A percentile compares a stretch with the other conserved stretches of the same genome.
Conservation (phyloP, 2,113 vertebrate species). For the Microtus richardsoni region DNA sequence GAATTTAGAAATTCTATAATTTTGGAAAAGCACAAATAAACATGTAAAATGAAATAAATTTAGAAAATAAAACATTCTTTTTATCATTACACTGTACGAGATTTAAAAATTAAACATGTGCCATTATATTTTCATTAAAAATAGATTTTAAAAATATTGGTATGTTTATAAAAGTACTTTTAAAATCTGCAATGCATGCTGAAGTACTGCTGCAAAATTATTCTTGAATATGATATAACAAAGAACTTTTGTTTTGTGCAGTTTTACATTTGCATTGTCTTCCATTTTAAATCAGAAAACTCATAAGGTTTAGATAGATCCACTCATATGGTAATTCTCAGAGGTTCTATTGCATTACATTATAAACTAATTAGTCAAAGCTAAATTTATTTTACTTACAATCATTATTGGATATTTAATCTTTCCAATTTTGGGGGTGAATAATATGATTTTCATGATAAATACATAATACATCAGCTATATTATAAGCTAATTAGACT, state of each 20-base stretch:
- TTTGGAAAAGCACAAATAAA: slow-evolving; percentile 15
- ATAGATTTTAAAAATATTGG: background rate
- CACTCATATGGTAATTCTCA: slow-evolving; percentile 15
- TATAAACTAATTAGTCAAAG: slow-evolving; percentile 71
- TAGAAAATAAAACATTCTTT: background rate
- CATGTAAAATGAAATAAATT: slow-evolving; percentile 8
- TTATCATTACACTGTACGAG: background rate
- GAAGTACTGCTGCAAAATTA: background rate
- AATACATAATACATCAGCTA: slow-evolving; percentile 67
- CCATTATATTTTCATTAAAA: background rate
- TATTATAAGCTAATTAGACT: slow-evolving; percentile 76
- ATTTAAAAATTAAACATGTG: background rate
- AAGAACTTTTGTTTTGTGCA: background rate
- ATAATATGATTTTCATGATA: slow-evolving; percentile 69
- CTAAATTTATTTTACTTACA: slow-evolving; percentile 72
- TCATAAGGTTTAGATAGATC: slow-evolving; percentile 45
- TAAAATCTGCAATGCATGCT: background rate
- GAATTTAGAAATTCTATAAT: background rate
- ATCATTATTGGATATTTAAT: slow-evolving; percentile 74
- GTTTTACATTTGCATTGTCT: slow-evolving; percentile 22
- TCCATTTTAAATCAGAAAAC: slow-evolving; percentile 50
- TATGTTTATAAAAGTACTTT: background rate
- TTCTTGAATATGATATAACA: background rate
- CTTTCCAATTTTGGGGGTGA: slow-evolving; percentile 61
- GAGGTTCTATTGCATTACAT: slow-evolving; percentile 23